Evolutionary conservation across 2,888 invertebrate species (phyloP).

Genomic region (Drepana falcataria): DNA sequence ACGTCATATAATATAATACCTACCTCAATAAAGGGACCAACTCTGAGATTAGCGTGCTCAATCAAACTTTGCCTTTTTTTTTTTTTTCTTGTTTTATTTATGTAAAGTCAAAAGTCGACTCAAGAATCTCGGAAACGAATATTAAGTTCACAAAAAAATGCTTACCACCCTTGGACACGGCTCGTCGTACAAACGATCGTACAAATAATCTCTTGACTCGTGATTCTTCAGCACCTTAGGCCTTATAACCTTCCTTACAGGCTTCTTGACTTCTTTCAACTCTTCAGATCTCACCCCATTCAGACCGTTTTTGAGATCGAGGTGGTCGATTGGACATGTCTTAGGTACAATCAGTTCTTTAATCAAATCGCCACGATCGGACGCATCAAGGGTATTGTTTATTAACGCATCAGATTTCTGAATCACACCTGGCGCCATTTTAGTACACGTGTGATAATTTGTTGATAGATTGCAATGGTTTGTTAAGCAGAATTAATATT

Average conservation of each 20-base stretch:
- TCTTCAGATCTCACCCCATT: constrained; percentile 10
- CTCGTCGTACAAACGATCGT: constrained; percentile 59
- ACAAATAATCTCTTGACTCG: constrained; percentile 54
- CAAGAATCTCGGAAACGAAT: too few relatives aligned
- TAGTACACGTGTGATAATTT: constrained; percentile 27
- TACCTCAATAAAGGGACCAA: too few relatives aligned
- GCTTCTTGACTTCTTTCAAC: constrained; percentile 33
- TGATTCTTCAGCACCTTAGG: constrained; percentile 65
- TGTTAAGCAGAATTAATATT: not conserved
- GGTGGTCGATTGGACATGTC: constrained; percentile 44
- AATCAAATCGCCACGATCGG: constrained; percentile 28
- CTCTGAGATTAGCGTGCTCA: too few relatives aligned
- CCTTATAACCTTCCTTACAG: constrained; percentile 41
- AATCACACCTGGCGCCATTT: constrained; percentile 62
- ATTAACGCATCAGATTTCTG: constrained; percentile 49
- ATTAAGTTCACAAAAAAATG: constrained; percentile 10
- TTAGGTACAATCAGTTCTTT: constrained; percentile 31
- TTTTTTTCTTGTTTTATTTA: too few relatives aligned
- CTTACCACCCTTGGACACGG: constrained; percentile 62
- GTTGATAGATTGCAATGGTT: not conserved
- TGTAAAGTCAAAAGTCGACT: too few relatives aligned
- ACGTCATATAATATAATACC: too few relatives aligned
- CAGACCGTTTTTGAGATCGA: constrained; percentile 6
- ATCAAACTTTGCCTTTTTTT: too few relatives aligned
- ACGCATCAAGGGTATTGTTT: constrained; percentile 30